These are phyloP conservation scores for Microtus pennsylvanicus DNA, from an alignment of 2,113 vertebrate genomes.

Conservation along the genomic window DNA sequence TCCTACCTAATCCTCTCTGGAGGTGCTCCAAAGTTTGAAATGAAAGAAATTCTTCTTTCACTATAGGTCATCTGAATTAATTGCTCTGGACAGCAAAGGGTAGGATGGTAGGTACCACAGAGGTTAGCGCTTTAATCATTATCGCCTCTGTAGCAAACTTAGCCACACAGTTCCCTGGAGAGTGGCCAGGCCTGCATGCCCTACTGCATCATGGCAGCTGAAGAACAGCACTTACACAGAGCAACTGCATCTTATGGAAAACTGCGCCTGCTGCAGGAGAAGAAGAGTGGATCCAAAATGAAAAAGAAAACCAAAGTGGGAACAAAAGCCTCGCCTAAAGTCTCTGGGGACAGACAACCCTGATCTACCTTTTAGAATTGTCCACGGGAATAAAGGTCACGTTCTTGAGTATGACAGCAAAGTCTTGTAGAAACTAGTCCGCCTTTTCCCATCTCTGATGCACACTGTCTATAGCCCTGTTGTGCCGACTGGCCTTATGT, in stretches of 20 bases:
- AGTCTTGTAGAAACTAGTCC: too few species aligned
- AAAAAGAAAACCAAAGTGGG: background rate
- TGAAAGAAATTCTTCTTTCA: conserved; percentile 83
- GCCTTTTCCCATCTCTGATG: too few species aligned
- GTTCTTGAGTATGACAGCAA: background rate
- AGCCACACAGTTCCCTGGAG: background rate
- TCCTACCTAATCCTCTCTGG: conserved; percentile 86
- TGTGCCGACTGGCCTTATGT: too few species aligned
- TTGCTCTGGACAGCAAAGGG: conserved; percentile 83
- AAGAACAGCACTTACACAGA: rapidly evolving
- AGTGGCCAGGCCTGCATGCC: conserved; percentile 7
- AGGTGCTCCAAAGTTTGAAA: conserved; percentile 86
- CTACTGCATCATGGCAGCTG: background rate
- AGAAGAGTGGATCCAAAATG: background rate
- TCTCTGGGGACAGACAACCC: background rate
- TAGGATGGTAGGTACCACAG: conserved; percentile 73
- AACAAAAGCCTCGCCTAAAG: background rate
- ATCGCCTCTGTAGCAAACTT: conserved; percentile 70
- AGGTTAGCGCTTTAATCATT: conserved; percentile 78
- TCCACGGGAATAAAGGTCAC: conserved; percentile 15
- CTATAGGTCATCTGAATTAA: conserved; percentile 85
- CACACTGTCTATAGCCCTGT: too few species aligned
- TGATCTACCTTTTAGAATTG: background rate
- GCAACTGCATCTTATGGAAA: background rate
- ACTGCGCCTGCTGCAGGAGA: background rate